Base-by-base conservation (phyloP, 1,140 invertebrate species). In the Drosophila pectinifera region DNA sequence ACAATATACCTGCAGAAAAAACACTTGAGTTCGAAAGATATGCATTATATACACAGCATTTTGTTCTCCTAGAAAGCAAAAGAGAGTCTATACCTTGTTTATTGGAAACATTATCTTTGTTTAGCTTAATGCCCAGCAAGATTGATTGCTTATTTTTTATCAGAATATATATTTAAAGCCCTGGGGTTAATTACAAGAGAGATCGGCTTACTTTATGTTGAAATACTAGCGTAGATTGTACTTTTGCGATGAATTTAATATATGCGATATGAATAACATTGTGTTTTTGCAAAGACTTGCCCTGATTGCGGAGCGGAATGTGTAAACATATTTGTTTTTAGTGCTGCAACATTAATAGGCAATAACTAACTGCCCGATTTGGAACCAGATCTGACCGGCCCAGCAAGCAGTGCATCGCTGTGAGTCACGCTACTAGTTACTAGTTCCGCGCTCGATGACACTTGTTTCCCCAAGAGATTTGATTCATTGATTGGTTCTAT, bases 241-340 rank as follows among this genome's bases (percentile, higher is more conserved):
- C 16, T 16, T 28, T 14, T 48, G n/a, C n/a, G 16, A 28, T 8
- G 8, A 13, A 28, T 28, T 48, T 1, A 6, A 11, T 16, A 48
- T 49, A 28, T 28, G 24, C 5, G 3, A 18, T 31, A 49, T 13
- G 7, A 31, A 13, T 1, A 49, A 18, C n/a, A 22, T 31, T n/a
- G 10, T 1, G 16, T 31, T 18, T 49, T 31, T 13, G 5, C n/a
- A 4, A 11, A 31, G 16, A 49, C 24, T 18, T 18, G n/a, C 46
- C 13, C 46, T 49, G 24, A 48, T 28, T 48, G 45, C 24, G 45
- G 24, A 31, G 31, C 5, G 26, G 10, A 49, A 49, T 31, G 5
- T 18, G 26, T 49, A 49, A 49, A 31, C 16, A 49, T 18, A 49
- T 28, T 49, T 28, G n/a, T 7, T 49, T 48, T 49, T 16, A 49